Base-by-base conservation (phyloP, 2,113 vertebrate genomes). In the Cygnus atratus region DNA sequence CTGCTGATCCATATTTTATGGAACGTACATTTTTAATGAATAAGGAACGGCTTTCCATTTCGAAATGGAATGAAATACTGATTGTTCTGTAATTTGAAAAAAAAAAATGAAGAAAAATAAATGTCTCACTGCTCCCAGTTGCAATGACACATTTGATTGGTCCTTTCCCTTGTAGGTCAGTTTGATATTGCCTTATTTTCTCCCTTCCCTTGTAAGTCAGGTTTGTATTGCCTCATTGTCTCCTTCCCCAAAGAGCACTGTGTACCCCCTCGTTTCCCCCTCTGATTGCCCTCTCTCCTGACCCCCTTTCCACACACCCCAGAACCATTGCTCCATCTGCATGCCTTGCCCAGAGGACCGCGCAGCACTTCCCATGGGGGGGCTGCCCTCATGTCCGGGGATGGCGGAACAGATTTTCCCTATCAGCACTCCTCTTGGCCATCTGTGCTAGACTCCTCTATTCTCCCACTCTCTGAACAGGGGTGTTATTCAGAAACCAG, bases 1-100 rank as follows among this genome's bases (percentile, higher is more conserved):
- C 65, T 85, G 92, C 95, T 97, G 92, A 97, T 98, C 89, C 94
- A 97, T 97, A 96, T 98, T 97, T 97, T 93, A 98, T 97, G 76
- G 92, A 92, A 89, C 0, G 5, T 96, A 95, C 95, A 97, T 97
- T 96, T 97, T 98, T 98, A 97, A 97, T 98, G 95, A 97, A 93
- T 58, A 96, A 92, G 74, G 77, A 97, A 87, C 7, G 17, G 63
- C 75, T 91, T 95, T 96, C 90, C 90, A 94, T 95, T 97, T 96
- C 19, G 5, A 94, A 96, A 96, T 89, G 77, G 89, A 97, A 96
- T 89, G 74, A 97, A 98, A 94, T 88, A 73, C 87, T 65, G 73
- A 93, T 91, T 88, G 78, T 92, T 90, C 93, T 18, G 35, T 95
- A 96, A 96, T 94, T 94, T 62, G 24, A n/a, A 14, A 24, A 20